phyloP scores from a whole-genome alignment of 2,797 vertebrate species.

The Hypotaenidia okinawae region DNA sequence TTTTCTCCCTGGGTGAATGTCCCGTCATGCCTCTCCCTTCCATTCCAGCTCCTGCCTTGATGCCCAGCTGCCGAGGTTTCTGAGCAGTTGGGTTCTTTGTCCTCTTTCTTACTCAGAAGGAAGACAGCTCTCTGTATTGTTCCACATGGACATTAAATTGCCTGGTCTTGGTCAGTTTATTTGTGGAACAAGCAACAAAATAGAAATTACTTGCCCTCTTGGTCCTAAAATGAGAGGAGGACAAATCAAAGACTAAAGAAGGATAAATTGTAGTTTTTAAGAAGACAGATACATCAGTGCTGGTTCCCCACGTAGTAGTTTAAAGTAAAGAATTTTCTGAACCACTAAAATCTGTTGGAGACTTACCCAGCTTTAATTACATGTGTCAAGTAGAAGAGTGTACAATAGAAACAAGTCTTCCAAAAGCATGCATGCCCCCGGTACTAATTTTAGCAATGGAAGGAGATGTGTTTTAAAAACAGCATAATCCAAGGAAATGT shows the following conservation, averaged over 20 bases:
- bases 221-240: neutral
- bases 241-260: neutral
- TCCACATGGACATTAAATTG: neutral
- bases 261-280: neutral
- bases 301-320: neutral
- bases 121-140: slow-evolving; percentile 17
- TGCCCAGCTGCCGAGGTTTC: slow-evolving; percentile 13
- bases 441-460: slow-evolving; percentile 15
- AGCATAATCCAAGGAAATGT: neutral
- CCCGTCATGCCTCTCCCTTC: slow-evolving; percentile 33
- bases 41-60: slow-evolving; percentile 44
- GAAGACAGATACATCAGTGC: neutral
- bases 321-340: slow-evolving; percentile 11
- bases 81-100: neutral
- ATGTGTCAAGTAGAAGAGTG: neutral
- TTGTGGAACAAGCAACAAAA: neutral
- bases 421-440: neutral
- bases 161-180: neutral
- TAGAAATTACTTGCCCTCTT: neutral
- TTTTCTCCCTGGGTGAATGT: neutral
- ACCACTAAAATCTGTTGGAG: slow-evolving; percentile 27
- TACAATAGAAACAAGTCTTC: neutral
- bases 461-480: slow-evolving; percentile 4
- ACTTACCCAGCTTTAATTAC: slow-evolving; percentile 19
- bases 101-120: neutral